Conservation (phyloP, 2,113 vertebrate species). For the human region DNA sequence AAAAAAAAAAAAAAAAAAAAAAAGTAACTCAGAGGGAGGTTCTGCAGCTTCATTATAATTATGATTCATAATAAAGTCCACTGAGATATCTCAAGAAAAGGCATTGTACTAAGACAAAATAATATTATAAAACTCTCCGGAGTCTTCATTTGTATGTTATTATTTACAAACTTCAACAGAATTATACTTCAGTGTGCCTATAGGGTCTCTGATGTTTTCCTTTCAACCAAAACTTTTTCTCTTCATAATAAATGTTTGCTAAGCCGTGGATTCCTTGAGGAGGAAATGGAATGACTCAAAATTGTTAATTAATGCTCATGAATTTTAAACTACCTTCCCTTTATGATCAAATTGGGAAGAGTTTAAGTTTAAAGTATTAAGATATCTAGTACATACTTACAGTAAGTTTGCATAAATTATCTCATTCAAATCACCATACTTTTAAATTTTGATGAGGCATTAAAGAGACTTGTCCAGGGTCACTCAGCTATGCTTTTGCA, state of each 20-base stretch:
- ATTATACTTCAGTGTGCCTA: slow-evolving; percentile 13
- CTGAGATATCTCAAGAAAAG: slow-evolving; percentile 57
- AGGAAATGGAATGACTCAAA: slow-evolving; percentile 8
- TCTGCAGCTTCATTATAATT: slow-evolving; percentile 70
- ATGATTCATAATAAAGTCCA: slow-evolving; percentile 53
- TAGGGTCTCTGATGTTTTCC: slow-evolving; percentile 21
- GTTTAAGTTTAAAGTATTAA: slow-evolving; percentile 31
- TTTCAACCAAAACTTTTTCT: slow-evolving; percentile 1
- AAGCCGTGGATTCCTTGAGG: not conserved
- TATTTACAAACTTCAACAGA: slow-evolving; percentile 55
- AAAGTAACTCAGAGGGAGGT: not conserved
- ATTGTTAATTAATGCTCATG: not conserved
- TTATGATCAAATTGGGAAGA: not conserved
- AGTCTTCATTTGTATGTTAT: slow-evolving; percentile 45
- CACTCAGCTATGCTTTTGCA: not conserved
- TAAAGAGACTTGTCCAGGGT: not conserved
- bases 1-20: slow-evolving; percentile 13
- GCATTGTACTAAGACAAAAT: slow-evolving; percentile 33
- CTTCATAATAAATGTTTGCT: slow-evolving; percentile 10
- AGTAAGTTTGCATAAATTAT: not conserved
- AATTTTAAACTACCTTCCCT: not conserved
- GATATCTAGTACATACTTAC: not conserved
- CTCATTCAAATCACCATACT: not conserved
- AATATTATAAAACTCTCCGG: slow-evolving; percentile 35
- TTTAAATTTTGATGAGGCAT: not conserved